Evolutionary conservation across 2,888 invertebrate species (phyloP), one percentile per base, ranked within the genome.

Genomic region (Hedychridium roseum): DNA sequence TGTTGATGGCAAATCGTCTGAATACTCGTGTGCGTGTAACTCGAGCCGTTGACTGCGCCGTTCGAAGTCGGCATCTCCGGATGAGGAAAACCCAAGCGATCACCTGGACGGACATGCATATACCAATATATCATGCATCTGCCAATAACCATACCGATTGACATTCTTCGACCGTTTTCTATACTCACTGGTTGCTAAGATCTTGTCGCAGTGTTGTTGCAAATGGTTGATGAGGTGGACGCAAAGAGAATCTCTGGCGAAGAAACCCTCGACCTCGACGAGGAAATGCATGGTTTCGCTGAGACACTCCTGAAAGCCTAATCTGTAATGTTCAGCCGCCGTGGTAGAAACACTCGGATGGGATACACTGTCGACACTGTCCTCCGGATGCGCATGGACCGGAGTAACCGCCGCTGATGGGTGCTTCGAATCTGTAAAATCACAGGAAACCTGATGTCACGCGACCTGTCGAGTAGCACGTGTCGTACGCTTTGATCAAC

Each of bases 241-340:
- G 73, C 93, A 94, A 18, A 94, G 82, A 0, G 89, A 86, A 72
- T 95, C 94, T n/a, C 87, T 83, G 0, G 89, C 86, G 41, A 85
- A 89, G 75, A 89, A 88, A 2, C 90, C 91, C 68, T 92, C 91
- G 5, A 88, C 87, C 71, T 95, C 94, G 15, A 92, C 90, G 38
- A 97, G 86, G 79, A 92, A 97, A 64, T 93, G 86, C 81, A 95
- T 88, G 1, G 91, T 88, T 78, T 97, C 96, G 41, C 91, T 89
- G 73, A 92, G 86, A 61, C 96, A 96, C 78, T 95, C 96, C 73
- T 92, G 91, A 81, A 89, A 97, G 1, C 97, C 97, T 12, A 91
- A 84, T 43, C 89, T 84, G 79, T 88, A 93, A 60, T 87, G 82
- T 39, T 85, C 83, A 3, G 79, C 72, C 0, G 73, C 77, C 26